Percentiles rank a stretch among this genome's conserved stretches.
Evolutionary conservation across 2,797 vertebrate species (phyloP).

Genomic region (Labroides dimidiatus): DNA sequence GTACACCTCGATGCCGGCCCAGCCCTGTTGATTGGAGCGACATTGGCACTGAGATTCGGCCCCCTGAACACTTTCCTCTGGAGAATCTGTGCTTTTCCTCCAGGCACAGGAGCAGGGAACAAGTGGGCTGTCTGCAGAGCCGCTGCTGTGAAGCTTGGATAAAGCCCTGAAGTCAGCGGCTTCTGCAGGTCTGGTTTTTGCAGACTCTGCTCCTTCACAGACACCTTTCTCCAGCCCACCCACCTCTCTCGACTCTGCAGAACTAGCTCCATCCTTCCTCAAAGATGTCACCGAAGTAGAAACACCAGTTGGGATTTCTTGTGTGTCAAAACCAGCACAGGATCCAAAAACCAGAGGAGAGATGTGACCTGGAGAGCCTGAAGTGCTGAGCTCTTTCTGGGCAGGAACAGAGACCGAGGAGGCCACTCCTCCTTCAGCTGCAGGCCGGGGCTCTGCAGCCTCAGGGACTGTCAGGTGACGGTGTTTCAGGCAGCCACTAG

Average conservation of each 20-base stretch:
- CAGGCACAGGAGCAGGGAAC: conserved; percentile 47
- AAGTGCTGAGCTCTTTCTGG: conserved; percentile 78
- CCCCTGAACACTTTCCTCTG: conserved; percentile 1
- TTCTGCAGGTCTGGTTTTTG: conserved; percentile 22
- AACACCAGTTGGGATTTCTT: conserved; percentile 46
- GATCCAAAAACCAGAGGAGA: conserved; percentile 75
- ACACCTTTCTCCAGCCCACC: conserved; percentile 57
- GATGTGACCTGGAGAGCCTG: conserved; percentile 46
- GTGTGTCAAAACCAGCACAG: conserved; percentile 65
- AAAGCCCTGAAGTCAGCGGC: conserved; percentile 91
- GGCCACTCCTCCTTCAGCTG: not conserved
- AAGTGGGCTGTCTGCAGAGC: conserved; percentile 17
- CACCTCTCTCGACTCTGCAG: conserved; percentile 60
- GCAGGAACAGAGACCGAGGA: conserved; percentile 55
- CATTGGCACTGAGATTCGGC: conserved; percentile 35
- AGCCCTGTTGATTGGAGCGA: conserved; percentile 79
- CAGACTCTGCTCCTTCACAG: conserved; percentile 36
- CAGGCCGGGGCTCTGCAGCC: conserved; percentile 49
- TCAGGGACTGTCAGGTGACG: conserved; percentile 81
- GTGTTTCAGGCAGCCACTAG: conserved; percentile 84
- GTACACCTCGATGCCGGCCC: conserved; percentile 94
- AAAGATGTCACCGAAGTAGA: not conserved
- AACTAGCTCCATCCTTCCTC: conserved; percentile 19
- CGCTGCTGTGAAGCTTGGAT: conserved; percentile 80
- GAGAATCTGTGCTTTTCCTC: not conserved